Base-by-base conservation (phyloP, 1,140 invertebrate genomes). In the Cheumatopsyche charites region DNA sequence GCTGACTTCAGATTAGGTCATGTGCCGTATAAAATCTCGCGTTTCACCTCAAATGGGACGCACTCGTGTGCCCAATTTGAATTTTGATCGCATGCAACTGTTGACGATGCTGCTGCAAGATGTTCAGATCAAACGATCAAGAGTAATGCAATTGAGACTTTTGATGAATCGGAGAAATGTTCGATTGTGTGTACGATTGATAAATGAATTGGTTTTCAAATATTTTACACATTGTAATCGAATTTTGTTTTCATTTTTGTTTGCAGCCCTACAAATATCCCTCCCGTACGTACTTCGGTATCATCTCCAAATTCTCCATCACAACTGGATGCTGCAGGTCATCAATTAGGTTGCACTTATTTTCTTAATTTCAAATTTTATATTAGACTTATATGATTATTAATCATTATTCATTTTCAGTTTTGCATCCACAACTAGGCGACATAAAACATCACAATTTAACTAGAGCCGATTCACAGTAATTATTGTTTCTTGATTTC, bases 401-500 rank as follows among this genome's bases (percentile, higher is more conserved):
- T 42, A 12, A 42, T 42, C 3, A 47, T 47, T 12, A 6, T 47
- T 47, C 29, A 61, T 71, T 69, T 72, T 62, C 52, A 76, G 75
- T 45, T 3, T 26, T 76, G 41, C 65, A 62, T 21, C 25, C 70
- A 1, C 67, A 58, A 23, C 58, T 65, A 25, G 63, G 65, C 17
- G 72, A 73, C n/a, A 36, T 73, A 17, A 73, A 73, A 68, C 65
- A 71, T 23, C 75, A 76, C 1, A 25, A 68, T 36, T 58, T 76
- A 21, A 71, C 72, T 29, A 68, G 75, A 62, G 65, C 67, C 0
- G 70, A 76, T 25, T 76, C 75, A 41, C 71, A 76, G 75, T 76
- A 69, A 68, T 72, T 73, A 19, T 15, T 23, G n/a, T 67, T 67
- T 47, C 0, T 47, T 66, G 42, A 7, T 66, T 43, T 15, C 41